Base-by-base conservation (phyloP, 2,797 vertebrate species). In the Sebastes alutus region DNA sequence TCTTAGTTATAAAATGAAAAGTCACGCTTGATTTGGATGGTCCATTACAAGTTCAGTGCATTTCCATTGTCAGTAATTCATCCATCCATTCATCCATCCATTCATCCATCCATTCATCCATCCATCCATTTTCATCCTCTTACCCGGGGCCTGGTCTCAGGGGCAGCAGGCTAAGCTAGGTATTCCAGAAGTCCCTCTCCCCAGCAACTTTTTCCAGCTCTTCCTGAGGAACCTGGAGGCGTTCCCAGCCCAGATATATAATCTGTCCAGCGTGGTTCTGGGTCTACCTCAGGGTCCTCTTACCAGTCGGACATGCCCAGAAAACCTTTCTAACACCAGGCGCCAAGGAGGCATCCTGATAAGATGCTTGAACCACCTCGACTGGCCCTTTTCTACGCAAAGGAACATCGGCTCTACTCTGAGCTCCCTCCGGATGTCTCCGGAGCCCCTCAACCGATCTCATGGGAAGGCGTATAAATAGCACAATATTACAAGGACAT, bases 1-100 rank as follows among this genome's bases (percentile, higher is more conserved):
- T 68, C 32, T 18, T 10, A 66, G 75, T 7, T 76, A 87, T 42
- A 65, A 16, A 81, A 78, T 74, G 49, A 35, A 11, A 82, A 85
- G 46, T 70, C 61, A 56, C 32, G 38, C 20, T 78, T 72, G 27
- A 55, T 33, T 80, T 67, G 46, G 14, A 58, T 27, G 22, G 32
- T 25, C 23, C 3, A 49, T 6, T 18, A 7, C 8, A 67, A 58
- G 49, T 63, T n/a, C 11, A 25, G 4, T 25, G 20, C 12, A 32
- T 65, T 54, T 25, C 4, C 56, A 29, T 11, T 27, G n/a, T 49
- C 55, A 54, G 20, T 22, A 11, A 76, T 52, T 2, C 11, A 62
- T 63, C 32, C 23, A 58, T 27, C 13, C 7, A 16, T 58, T 2
- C 11, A 61, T 62, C 32, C 23, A 58, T 25, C 22, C 6, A 13